A percentile compares a stretch with the other conserved stretches of the same genome.
phyloP scores from a whole-genome alignment of 2,113 vertebrate genomes.

The Amia ocellicauda region DNA sequence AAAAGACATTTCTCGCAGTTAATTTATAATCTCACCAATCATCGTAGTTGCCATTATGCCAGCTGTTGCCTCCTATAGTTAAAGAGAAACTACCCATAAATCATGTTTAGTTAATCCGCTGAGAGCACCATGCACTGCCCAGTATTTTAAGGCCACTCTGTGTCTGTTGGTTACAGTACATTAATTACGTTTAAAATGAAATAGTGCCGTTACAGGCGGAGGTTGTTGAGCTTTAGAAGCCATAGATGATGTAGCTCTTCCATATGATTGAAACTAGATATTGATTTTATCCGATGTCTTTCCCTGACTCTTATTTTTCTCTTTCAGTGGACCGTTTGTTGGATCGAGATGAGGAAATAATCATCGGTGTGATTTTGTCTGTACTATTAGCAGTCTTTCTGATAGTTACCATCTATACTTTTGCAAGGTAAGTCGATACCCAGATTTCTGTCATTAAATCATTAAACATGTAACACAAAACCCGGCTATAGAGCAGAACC shows the following conservation, averaged over 20 bases:
- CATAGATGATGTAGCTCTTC: too few species aligned
- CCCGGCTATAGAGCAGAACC: constrained; percentile 26
- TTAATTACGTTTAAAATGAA: too few species aligned
- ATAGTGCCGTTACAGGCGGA: too few species aligned
- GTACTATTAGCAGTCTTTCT: constrained; percentile 82
- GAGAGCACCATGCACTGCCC: too few species aligned
- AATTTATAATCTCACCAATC: too few species aligned
- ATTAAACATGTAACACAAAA: constrained; percentile 65
- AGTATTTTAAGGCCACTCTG: too few species aligned
- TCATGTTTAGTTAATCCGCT: not conserved
- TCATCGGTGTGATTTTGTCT: constrained; percentile 85
- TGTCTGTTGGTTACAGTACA: too few species aligned
- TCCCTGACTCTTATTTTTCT: too few species aligned
- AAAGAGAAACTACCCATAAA: not conserved
- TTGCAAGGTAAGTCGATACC: constrained; percentile 77
- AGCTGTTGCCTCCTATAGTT: not conserved
- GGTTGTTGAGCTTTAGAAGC: too few species aligned
- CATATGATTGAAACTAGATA: too few species aligned
- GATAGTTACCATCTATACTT: constrained; percentile 81
- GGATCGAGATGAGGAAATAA: constrained; percentile 86
- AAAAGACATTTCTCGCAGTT: too few species aligned
- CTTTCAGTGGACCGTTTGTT: constrained; percentile 72
- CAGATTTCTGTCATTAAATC: constrained; percentile 48
- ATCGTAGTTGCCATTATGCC: not conserved
- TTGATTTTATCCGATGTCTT: too few species aligned